These are phyloP conservation scores for Brachionus rubens DNA, from an alignment of 1,140 invertebrate species.

Conservation along the genomic window DNA sequence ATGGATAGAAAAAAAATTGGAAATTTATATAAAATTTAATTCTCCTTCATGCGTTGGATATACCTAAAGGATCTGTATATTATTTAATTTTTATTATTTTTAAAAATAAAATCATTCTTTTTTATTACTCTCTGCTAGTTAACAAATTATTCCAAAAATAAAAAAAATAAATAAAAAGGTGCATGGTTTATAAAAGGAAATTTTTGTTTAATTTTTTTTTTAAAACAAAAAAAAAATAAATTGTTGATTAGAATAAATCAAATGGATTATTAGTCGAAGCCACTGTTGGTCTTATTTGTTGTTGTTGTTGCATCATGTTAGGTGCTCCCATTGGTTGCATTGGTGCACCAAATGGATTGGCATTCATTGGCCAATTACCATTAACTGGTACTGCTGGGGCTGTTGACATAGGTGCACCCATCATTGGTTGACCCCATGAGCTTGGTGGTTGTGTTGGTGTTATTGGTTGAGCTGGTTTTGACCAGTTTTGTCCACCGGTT, in stretches of 20 bases:
- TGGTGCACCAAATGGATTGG: slow-evolving; percentile 14
- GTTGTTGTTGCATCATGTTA: background rate
- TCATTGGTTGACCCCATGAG: background rate
- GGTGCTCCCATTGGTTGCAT: background rate
- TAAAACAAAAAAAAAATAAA: background rate
- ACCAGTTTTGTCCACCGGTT: slow-evolving; percentile 19
- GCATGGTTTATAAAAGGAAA: no score
- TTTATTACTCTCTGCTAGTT: no score
- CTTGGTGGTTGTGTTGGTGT: background rate
- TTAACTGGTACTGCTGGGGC: background rate
- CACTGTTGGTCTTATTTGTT: background rate
- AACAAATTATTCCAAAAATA: no score
- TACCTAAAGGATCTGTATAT: no score
- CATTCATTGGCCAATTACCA: background rate
- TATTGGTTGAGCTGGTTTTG: background rate
- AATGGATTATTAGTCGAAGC: slow-evolving; percentile 23
- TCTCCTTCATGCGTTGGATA: no score
- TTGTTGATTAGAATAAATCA: slow-evolving; percentile 22
- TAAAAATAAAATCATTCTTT: no score
- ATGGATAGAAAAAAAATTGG: no score
- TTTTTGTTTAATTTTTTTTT: no score
- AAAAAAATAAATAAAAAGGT: no score
- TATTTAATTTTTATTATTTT: no score
- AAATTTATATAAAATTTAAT: no score
- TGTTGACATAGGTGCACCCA: background rate